Evolutionary conservation across 2,113 vertebrate genomes (phyloP), one percentile per base, ranked within the genome.

Genomic region (Columbina picui): DNA sequence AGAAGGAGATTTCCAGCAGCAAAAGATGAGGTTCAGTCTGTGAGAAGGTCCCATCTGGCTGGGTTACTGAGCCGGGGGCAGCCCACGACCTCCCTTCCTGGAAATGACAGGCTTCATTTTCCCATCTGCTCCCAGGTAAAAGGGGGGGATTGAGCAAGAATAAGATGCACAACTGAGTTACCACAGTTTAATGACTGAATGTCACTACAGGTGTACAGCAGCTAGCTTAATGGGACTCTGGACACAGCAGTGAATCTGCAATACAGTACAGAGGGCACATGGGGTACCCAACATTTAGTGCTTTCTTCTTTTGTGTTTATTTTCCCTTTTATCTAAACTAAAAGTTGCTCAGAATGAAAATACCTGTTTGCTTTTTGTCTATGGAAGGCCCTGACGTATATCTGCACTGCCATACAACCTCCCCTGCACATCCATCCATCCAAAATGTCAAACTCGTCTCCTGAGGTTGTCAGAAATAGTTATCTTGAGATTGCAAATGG

Each of bases 391-490:
- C 27, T 38, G 30, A 16, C 5, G 3, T 43, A 7, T 27, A 70
- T 73, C 87, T 69, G 69, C 10, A 8, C 64, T 76, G 73, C 74
- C 63, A 56, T 3, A 19, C 1, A 0, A 59, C 43, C 47, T 70
- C 38, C 22, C 26, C 52, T 87, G 64, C 57, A 69, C 65, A 57
- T 45, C 74, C 45, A 19, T 8, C 41, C 36, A 83, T 34, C 89
- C 82, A 15, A 73, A 92, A 69, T 17, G 67, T 77, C 78, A 88
- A 93, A 17, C 75, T 83, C 89, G 9, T 87, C 67, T 83, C 74
- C 81, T 0, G 0, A 61, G 91, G 59, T 50, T 94, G 96, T 96
- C 96, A 96, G 87, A 67, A 89, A 63, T 4, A 80, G 91, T 96
- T 94, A 94, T 14, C 74, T 21, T 30, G 70, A 84, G 84, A 73